phyloP scores from a whole-genome alignment of 1,140 invertebrate species.

The Homarus americanus region DNA sequence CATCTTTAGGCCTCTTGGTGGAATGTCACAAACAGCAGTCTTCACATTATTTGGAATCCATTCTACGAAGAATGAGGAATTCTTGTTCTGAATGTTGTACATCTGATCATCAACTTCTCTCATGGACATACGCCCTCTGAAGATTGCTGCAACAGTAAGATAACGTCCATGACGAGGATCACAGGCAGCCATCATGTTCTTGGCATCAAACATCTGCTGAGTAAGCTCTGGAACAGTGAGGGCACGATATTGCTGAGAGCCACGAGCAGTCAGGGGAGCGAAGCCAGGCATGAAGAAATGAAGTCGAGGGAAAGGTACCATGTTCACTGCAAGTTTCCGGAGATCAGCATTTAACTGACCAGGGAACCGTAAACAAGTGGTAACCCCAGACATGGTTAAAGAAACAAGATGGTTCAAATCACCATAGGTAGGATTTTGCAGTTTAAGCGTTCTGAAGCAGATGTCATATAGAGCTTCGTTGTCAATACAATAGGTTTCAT shows the following conservation, averaged over 20 bases:
- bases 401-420: conserved; percentile 64
- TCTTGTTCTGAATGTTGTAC: conserved; percentile 68
- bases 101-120: conserved; percentile 67
- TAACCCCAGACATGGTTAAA: conserved; percentile 65
- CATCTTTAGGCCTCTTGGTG: conserved; percentile 60
- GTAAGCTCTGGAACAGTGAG: conserved; percentile 68
- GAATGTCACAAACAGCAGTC: conserved; percentile 65
- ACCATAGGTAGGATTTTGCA: conserved; percentile 61
- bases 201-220: conserved; percentile 69
- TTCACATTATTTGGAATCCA: conserved; percentile 68
- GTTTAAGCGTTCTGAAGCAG: conserved; percentile 64
- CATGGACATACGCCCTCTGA: conserved; percentile 64
- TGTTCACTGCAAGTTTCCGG: conserved; percentile 59
- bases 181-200: conserved; percentile 69
- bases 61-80: conserved; percentile 66
- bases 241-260: conserved; percentile 58
- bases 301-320: conserved; percentile 65
- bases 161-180: conserved; percentile 63
- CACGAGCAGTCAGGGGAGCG: conserved; percentile 62
- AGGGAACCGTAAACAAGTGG: conserved; percentile 60
- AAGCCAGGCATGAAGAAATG: conserved; percentile 69
- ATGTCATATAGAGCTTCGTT: conserved; percentile 65
- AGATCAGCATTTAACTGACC: conserved; percentile 66
- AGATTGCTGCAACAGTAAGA: conserved; percentile 62
- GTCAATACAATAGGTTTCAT: conserved; percentile 66